Evolutionary conservation across 2,113 vertebrate genomes (phyloP), one percentile per base, ranked within the genome.

Genomic region (Sylvilagus bachmani): DNA sequence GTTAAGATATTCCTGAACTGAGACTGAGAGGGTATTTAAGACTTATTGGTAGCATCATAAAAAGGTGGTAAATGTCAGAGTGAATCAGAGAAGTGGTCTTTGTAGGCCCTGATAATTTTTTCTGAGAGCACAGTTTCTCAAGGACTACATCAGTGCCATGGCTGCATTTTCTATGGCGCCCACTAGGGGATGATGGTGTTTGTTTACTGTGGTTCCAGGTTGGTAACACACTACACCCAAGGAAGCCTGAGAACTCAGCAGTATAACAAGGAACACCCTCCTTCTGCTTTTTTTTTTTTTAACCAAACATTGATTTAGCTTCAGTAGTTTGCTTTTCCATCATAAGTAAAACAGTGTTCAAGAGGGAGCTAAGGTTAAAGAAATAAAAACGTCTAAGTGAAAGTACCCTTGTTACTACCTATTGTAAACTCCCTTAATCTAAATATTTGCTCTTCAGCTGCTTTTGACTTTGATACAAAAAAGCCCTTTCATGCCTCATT

Each of bases 1-100:
- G 64, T 83, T 69, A 88, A 93, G 38, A 74, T 96, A 55, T 91
- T 89, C 36, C 36, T 66, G 22, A 86, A 90, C 64, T 96, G 93
- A 97, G 93, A 89, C 66, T 17, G 19, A 96, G 91, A 58, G 25
- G 33, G 0, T 49, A 74, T 96, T 97, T 97, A 67, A 88, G 93
- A 80, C 74, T 58, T 33, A 92, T 88, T 70, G 27, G 24, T 36
- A 74, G 51, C 27, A 74, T 89, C 61, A 81, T 79, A 83, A 79
- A 51, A 74, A 93, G 86, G 33, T 67, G 73, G 31, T 24, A 83
- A 38, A 69, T 79, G 29, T 83, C 71, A 90, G 8, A 88, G 36
- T 84, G 38, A 93, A 87, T 85, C 61, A 91, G 89, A 83, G 29
- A 80, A 66, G 19, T 79, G 24, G 73, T 75, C 71, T 22, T 79